phyloP scores from a whole-genome alignment of 2,888 invertebrate species.

The Spilosoma lubricipeda region DNA sequence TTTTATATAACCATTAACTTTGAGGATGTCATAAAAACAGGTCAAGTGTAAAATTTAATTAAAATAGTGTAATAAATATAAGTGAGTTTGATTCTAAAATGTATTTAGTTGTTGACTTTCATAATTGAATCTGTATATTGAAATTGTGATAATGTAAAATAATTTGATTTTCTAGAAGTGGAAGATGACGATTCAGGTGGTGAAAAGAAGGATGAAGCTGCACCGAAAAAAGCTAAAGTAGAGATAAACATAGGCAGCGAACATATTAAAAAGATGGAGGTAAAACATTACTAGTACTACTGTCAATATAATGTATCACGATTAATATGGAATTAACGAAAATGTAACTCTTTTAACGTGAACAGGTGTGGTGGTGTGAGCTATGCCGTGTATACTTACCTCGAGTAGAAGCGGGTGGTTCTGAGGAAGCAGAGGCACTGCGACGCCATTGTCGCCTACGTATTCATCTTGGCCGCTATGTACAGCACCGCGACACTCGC shows the following conservation, averaged over 20 bases:
- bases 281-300: slow-evolving; percentile 54
- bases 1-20: no score
- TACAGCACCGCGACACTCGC: slow-evolving; percentile 92
- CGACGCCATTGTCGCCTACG: slow-evolving; percentile 91
- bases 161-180: slow-evolving; percentile 69
- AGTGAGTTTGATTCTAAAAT: no score
- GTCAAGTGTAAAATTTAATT: no score
- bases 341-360: not conserved
- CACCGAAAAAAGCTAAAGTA: slow-evolving; percentile 87
- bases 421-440: slow-evolving; percentile 86
- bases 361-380: slow-evolving; percentile 90
- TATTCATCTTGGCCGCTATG: slow-evolving; percentile 91
- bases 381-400: slow-evolving; percentile 92
- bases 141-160: not conserved
- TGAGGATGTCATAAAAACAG: no score
- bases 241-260: slow-evolving; percentile 92
- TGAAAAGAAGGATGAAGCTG: slow-evolving; percentile 85
- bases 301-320: not conserved
- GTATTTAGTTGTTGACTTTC: not conserved
- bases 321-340: not conserved
- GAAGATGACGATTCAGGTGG: slow-evolving; percentile 87
- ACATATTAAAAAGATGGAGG: slow-evolving; percentile 92
- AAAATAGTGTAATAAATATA: no score
- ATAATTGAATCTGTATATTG: not conserved
- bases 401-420: slow-evolving; percentile 79